A percentile compares a stretch with the other conserved stretches of the same genome.
Evolutionary conservation across 2,113 vertebrate genomes (phyloP).

Genomic region (Microcebus ravelobensis): DNA sequence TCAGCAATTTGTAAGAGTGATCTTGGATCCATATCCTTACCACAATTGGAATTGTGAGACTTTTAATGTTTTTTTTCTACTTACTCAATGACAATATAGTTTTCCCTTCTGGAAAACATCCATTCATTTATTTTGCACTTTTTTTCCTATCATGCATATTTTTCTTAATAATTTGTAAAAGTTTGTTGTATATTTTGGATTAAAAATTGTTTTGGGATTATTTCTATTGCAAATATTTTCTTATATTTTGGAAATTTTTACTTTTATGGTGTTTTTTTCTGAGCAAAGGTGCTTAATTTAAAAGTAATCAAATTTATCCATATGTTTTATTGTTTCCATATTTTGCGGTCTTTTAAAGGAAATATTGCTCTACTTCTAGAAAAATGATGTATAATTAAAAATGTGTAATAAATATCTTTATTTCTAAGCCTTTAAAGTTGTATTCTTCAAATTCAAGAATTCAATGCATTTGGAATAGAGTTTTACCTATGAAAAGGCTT

Average conservation of each 20-base stretch:
- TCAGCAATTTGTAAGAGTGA: background rate
- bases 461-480: background rate
- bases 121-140: background rate
- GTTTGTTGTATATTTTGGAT: background rate
- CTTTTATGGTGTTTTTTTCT: background rate
- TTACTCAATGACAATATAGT: background rate
- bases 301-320: background rate
- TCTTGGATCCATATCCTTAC: background rate
- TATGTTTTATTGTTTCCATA: background rate
- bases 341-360: background rate
- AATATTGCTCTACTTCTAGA: background rate
- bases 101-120: background rate
- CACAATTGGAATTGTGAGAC: background rate
- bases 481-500: background rate
- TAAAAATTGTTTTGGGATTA: background rate
- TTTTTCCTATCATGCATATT: background rate
- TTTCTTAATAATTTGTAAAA: background rate
- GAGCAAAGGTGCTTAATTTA: background rate
- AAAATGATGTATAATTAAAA: background rate
- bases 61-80: background rate
- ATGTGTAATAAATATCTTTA: background rate
- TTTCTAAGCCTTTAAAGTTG: background rate
- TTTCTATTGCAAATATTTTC: background rate
- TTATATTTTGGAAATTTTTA: background rate
- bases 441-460: background rate